These are phyloP conservation scores for Laticauda colubrina DNA, from an alignment of 2,113 vertebrate genomes.

Conservation along the genomic window DNA sequence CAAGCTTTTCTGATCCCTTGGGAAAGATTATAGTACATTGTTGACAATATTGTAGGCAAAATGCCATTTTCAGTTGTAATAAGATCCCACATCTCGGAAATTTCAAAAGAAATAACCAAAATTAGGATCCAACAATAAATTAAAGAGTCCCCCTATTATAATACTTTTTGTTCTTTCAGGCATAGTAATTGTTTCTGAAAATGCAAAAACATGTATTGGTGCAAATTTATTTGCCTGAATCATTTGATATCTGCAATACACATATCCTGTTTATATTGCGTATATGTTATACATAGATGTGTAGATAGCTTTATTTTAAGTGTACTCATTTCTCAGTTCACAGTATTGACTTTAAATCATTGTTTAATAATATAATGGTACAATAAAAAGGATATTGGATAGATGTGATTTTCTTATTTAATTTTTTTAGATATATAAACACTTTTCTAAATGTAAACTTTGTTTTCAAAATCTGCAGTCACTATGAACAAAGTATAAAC, in stretches of 20 bases:
- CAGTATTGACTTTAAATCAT: neutral
- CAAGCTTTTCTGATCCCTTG: neutral
- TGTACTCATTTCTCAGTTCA: neutral
- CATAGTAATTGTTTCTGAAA: neutral
- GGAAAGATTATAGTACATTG: neutral
- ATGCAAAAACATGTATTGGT: neutral
- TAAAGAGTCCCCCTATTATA: neutral
- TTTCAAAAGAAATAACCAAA: neutral
- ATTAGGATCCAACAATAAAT: neutral
- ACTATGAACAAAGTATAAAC: conserved; percentile 23
- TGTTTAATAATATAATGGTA: neutral
- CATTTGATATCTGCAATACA: neutral
- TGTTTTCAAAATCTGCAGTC: conserved; percentile 11
- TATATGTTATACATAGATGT: neutral
- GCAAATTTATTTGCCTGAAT: neutral
- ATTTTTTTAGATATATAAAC: neutral
- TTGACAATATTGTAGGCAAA: neutral
- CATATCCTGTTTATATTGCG: neutral
- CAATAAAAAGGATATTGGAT: neutral
- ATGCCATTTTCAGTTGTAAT: neutral
- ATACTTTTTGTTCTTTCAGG: neutral
- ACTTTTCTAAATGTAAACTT: conserved; percentile 13
- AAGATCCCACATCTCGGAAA: neutral
- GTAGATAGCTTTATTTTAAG: conserved; percentile 1
- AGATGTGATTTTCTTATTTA: conserved; percentile 9